Percentiles rank a stretch among this genome's conserved stretches.
phyloP scores from a whole-genome alignment of 2,888 invertebrate species.

The Limnephilus auricula region DNA sequence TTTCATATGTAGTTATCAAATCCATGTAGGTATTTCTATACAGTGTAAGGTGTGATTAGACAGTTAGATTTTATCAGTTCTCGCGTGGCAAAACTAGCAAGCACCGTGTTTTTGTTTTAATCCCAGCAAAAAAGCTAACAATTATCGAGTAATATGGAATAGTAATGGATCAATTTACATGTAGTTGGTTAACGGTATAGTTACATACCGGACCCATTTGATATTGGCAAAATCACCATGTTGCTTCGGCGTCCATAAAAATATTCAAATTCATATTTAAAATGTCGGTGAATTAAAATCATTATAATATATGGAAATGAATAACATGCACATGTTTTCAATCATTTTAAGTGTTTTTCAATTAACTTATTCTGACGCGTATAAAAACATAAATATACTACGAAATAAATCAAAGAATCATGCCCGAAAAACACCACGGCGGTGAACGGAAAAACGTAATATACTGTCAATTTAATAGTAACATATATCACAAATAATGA shows the following conservation, averaged over 20 bases:
- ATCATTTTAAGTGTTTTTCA: constrained; percentile 57
- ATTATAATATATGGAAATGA: constrained; percentile 47
- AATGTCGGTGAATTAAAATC: constrained; percentile 43
- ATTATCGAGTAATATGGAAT: constrained; percentile 42
- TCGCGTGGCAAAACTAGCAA: neutral
- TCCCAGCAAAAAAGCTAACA: constrained; percentile 5
- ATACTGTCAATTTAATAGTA: constrained; percentile 59
- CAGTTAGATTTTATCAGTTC: neutral
- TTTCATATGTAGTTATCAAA: neutral
- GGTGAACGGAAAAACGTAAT: constrained; percentile 47
- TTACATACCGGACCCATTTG: neutral
- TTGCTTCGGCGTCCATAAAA: constrained; percentile 21
- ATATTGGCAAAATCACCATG: neutral
- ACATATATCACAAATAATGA: constrained; percentile 61
- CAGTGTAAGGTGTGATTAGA: neutral
- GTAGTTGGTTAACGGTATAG: neutral
- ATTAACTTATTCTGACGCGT: constrained; percentile 44
- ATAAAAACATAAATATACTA: constrained; percentile 47
- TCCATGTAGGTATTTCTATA: neutral
- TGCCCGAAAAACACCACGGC: constrained; percentile 30
- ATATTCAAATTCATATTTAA: constrained; percentile 29
- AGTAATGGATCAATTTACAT: constrained; percentile 54
- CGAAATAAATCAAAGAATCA: constrained; percentile 44
- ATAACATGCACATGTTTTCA: constrained; percentile 46
- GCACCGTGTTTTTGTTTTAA: neutral